phyloP scores from a whole-genome alignment of 2,113 vertebrate genomes.

The Paralichthys olivaceus region DNA sequence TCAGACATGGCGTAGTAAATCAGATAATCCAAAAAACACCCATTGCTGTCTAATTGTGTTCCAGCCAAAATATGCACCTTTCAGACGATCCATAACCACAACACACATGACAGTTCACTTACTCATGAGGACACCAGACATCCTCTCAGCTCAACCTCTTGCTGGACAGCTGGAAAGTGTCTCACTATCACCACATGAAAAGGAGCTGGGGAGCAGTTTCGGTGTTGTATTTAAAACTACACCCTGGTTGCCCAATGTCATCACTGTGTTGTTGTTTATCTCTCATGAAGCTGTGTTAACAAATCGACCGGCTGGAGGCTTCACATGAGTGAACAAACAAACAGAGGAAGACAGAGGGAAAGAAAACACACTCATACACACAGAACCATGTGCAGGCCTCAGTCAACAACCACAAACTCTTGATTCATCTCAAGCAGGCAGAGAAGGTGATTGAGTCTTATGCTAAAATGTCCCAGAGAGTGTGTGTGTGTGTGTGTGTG shows the following conservation, averaged over 20 bases:
- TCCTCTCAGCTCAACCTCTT: slow-evolving; percentile 43
- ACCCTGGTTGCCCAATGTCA: background rate
- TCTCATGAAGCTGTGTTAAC: slow-evolving; percentile 13
- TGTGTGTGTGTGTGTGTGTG: slow-evolving; percentile 15
- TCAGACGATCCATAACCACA: slow-evolving; percentile 39
- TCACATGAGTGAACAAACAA: background rate
- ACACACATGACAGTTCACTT: slow-evolving; percentile 52
- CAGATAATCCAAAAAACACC: slow-evolving; percentile 53
- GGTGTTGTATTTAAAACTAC: background rate
- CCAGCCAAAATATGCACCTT: slow-evolving; percentile 59
- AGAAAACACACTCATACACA: slow-evolving; percentile 1
- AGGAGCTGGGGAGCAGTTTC: background rate
- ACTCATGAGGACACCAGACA: slow-evolving; percentile 59
- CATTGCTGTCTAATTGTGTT: slow-evolving; percentile 39
- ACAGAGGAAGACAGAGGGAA: background rate
- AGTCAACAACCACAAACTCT: background rate
- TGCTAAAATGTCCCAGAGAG: slow-evolving; percentile 16
- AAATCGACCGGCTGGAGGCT: slow-evolving; percentile 4
- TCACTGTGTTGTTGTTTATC: background rate
- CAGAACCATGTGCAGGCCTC: background rate
- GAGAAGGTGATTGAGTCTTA: background rate
- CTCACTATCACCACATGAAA: background rate
- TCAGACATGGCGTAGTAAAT: slow-evolving; percentile 52
- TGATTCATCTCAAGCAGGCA: background rate
- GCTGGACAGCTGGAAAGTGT: background rate